A percentile compares a stretch with the other conserved stretches of the same genome.
These are phyloP conservation scores for Scortum barcoo DNA, from an alignment of 2,113 vertebrate genomes.

Conservation along the genomic window DNA sequence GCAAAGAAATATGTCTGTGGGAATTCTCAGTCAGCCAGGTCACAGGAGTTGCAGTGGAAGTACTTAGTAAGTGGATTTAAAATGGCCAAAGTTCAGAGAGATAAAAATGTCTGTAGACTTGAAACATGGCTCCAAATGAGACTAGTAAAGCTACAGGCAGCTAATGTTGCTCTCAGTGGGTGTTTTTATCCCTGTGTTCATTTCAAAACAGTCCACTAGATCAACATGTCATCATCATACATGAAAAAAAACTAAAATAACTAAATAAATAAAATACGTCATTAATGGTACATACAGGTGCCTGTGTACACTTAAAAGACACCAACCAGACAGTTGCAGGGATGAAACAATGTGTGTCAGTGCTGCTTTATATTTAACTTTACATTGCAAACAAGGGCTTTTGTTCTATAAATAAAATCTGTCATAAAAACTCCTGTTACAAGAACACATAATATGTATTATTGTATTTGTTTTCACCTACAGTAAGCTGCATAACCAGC, in stretches of 20 bases:
- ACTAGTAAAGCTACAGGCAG: not conserved
- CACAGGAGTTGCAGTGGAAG: constrained; percentile 1
- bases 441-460: not conserved
- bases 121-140: constrained; percentile 1
- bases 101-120: constrained; percentile 22
- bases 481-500: not conserved
- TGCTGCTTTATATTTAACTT: not conserved
- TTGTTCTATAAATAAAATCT: not conserved
- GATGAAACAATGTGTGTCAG: not conserved
- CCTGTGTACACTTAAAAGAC: not conserved
- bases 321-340: no score
- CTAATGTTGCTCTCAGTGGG: not conserved
- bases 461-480: not conserved
- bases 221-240: not conserved
- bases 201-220: not conserved
- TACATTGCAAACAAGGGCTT: no score
- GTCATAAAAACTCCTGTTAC: no score
- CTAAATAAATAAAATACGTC: no score
- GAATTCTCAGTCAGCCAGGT: constrained; percentile 8
- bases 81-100: constrained; percentile 28
- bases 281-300: not conserved
- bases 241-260: no score
- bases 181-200: not conserved
- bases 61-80: constrained; percentile 24
- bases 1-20: not conserved